These are phyloP conservation scores for Drosophila meridiana DNA, from an alignment of 2,888 invertebrate genomes.

Conservation along the genomic window DNA sequence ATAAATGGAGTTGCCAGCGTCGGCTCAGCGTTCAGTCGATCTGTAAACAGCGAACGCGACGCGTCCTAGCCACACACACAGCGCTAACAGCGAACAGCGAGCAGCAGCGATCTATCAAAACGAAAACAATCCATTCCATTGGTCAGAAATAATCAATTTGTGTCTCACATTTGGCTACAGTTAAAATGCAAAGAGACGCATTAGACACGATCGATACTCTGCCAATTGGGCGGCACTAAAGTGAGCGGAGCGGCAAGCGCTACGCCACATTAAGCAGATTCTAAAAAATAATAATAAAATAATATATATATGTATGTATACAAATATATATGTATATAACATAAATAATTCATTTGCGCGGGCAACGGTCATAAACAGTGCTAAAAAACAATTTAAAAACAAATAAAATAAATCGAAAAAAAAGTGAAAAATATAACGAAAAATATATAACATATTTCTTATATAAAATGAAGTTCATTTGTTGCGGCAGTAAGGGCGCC, in stretches of 20 bases:
- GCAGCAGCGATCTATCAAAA: background rate
- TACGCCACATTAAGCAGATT: slow-evolving; percentile 49
- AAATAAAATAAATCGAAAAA: background rate
- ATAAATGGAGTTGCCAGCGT: slow-evolving; percentile 77
- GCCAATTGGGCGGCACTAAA: slow-evolving; percentile 30
- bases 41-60: slow-evolving; percentile 65
- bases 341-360: slow-evolving; percentile 28
- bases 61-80: background rate
- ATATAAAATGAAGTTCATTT: slow-evolving; percentile 53
- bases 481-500: slow-evolving; percentile 55
- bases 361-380: slow-evolving; percentile 28
- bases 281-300: background rate
- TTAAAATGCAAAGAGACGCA: slow-evolving; percentile 55
- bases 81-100: background rate
- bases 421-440: background rate
- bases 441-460: slow-evolving; percentile 2
- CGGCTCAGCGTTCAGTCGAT: slow-evolving; percentile 79
- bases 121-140: background rate
- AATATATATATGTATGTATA: background rate
- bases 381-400: background rate
- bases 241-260: slow-evolving; percentile 24
- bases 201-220: slow-evolving; percentile 30
- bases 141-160: slow-evolving; percentile 20
- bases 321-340: background rate
- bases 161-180: slow-evolving; percentile 20